These are phyloP conservation scores for Norana najaformis DNA, from an alignment of 2,888 invertebrate genomes.

Conservation along the genomic window DNA sequence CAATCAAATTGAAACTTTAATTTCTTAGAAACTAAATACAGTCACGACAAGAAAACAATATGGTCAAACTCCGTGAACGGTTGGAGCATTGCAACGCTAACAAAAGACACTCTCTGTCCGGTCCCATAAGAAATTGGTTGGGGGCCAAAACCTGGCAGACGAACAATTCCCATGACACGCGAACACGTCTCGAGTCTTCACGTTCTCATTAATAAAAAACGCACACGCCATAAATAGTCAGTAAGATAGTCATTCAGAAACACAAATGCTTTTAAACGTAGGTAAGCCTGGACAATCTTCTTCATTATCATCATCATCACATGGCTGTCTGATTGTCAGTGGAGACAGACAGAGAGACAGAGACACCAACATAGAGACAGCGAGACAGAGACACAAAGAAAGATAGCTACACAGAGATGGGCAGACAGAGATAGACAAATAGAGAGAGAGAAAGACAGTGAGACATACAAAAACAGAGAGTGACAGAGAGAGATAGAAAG, in stretches of 20 bases:
- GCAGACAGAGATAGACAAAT: too few relatives aligned
- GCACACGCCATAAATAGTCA: background rate
- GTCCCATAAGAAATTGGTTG: background rate
- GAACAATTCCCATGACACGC: background rate
- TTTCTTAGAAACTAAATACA: background rate
- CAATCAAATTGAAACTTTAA: background rate
- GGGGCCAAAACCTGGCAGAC: background rate
- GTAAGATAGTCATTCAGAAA: background rate
- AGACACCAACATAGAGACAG: background rate
- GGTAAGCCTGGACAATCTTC: background rate
- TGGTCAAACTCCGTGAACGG: background rate
- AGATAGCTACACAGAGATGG: too few relatives aligned
- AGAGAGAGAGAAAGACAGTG: slow-evolving; percentile 20
- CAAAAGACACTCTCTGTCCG: background rate
- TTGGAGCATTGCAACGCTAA: background rate
- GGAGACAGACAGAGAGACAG: background rate
- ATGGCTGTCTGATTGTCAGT: slow-evolving; percentile 13
- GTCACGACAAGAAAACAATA: background rate
- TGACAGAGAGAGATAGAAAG: background rate
- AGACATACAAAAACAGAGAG: background rate
- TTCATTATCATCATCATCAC: background rate
- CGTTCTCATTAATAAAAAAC: background rate
- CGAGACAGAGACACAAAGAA: too few relatives aligned
- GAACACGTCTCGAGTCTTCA: background rate
- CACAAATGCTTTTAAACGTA: background rate